Evolutionary conservation across 2,113 vertebrate genomes (phyloP).

Genomic region (Apaloderma vittatum): DNA sequence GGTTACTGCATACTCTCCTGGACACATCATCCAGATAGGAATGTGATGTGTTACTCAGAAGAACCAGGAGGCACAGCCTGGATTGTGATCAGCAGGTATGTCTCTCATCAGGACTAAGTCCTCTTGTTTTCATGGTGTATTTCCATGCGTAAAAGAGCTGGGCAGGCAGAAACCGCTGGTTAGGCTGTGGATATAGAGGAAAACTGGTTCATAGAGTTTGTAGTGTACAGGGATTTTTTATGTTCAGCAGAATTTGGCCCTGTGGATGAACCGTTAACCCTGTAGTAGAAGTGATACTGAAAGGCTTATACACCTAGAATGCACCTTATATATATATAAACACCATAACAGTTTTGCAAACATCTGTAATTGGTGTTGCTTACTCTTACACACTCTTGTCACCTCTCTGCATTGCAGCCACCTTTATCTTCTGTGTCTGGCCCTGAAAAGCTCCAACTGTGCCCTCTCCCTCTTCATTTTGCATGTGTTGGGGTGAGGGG

Average conservation of each 20-base stretch:
- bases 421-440: conserved; percentile 3
- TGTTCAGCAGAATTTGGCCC: neutral
- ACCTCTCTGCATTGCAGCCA: neutral
- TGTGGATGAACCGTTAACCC: neutral
- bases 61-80: neutral
- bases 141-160: neutral
- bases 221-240: neutral
- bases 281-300: neutral
- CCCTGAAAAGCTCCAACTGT: conserved; percentile 5
- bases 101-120: neutral
- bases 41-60: neutral
- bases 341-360: neutral
- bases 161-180: neutral
- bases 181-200: neutral
- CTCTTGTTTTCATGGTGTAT: neutral
- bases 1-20: neutral
- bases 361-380: neutral
- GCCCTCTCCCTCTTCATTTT: neutral
- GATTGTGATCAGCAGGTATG: neutral
- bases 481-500: neutral
- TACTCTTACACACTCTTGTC: neutral
- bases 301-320: neutral
- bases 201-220: neutral
- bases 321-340: neutral
- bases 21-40: neutral